phyloP scores from a whole-genome alignment of 1,140 invertebrate species.

The Drosophila eugracilis region DNA sequence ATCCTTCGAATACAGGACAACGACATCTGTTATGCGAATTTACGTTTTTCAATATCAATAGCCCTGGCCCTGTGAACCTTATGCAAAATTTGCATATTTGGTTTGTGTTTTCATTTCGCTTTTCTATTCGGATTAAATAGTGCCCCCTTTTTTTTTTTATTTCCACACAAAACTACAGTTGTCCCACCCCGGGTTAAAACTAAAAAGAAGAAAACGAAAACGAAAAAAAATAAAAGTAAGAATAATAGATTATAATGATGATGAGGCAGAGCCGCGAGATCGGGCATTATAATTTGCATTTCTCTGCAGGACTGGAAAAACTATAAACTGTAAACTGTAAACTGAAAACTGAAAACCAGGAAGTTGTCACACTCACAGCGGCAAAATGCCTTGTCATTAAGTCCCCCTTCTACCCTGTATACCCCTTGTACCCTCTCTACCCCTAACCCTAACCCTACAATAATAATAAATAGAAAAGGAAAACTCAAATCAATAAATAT shows the following conservation, averaged over 20 bases:
- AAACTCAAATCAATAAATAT: slow-evolving; percentile 76
- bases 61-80: slow-evolving; percentile 47
- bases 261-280: slow-evolving; percentile 41
- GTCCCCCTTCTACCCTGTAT: slow-evolving; percentile 4
- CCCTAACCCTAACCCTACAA: too few species aligned
- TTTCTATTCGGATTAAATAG: slow-evolving; percentile 46
- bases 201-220: too few species aligned
- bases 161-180: slow-evolving; percentile 15
- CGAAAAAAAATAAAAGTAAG: slow-evolving; percentile 33
- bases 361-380: slow-evolving; percentile 39
- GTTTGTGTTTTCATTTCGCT: slow-evolving; percentile 44
- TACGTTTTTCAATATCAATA: slow-evolving; percentile 42
- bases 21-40: slow-evolving; percentile 62
- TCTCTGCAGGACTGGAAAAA: slow-evolving; percentile 20
- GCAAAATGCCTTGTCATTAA: slow-evolving; percentile 64
- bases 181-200: slow-evolving; percentile 67
- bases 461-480: neutral
- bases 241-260: slow-evolving; percentile 76
- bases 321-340: neutral
- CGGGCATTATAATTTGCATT: slow-evolving; percentile 72
- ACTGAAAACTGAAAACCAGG: slow-evolving; percentile 5
- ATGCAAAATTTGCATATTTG: slow-evolving; percentile 69
- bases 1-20: slow-evolving; percentile 46
- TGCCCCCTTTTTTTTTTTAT: slow-evolving; percentile 14
- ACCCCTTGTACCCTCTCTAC: too few species aligned